Evolutionary conservation across 2,797 vertebrate genomes (phyloP).

Genomic region (Oceanodroma leucorhoa): DNA sequence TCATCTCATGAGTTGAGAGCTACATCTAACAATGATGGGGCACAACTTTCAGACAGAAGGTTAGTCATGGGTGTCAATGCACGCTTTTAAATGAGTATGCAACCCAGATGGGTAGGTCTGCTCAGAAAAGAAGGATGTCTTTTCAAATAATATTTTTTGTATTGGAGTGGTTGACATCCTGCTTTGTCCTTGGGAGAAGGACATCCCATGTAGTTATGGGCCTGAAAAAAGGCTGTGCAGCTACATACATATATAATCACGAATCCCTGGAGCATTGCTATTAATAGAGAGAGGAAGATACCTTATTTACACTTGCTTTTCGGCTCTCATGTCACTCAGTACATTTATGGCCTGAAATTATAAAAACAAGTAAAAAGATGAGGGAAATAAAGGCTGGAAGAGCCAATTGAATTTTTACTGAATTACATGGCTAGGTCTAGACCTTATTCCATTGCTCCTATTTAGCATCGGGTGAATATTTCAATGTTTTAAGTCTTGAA

Average conservation of each 20-base stretch:
- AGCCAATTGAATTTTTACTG: not conserved
- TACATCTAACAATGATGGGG: not conserved
- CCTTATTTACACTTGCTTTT: constrained; percentile 17
- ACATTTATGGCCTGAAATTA: not conserved
- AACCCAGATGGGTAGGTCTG: not conserved
- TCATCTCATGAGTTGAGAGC: not conserved
- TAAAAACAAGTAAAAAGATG: not conserved
- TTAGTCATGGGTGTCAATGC: not conserved
- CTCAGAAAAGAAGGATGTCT: not conserved
- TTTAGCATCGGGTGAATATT: not conserved
- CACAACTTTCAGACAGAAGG: not conserved
- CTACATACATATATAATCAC: not conserved
- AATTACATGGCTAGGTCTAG: not conserved
- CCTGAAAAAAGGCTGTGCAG: not conserved
- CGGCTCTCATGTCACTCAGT: not conserved
- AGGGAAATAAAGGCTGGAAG: not conserved
- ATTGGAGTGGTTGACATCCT: not conserved
- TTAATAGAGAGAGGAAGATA: not conserved
- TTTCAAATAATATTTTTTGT: not conserved
- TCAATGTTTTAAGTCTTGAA: constrained; percentile 7
- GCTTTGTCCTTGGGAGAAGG: not conserved
- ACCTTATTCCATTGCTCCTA: not conserved
- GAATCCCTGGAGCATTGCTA: not conserved
- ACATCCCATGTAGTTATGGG: not conserved
- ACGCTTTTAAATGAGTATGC: not conserved